Evolutionary conservation across 2,797 vertebrate genomes (phyloP).

Genomic region (Gallinago solitaria): DNA sequence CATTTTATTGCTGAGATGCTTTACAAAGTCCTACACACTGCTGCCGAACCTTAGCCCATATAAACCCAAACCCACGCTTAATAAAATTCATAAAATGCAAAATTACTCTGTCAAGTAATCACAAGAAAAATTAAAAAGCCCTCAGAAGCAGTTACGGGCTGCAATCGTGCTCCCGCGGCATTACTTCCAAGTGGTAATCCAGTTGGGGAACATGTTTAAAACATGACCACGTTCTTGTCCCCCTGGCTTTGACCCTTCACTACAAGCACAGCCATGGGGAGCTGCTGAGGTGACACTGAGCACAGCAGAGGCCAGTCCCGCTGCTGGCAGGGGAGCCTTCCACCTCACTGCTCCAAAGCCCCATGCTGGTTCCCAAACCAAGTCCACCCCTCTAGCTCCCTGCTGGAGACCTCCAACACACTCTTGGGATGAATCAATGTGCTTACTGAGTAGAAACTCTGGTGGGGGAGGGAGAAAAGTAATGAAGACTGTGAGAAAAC

Average conservation of each 20-base stretch:
- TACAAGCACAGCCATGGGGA: rapidly evolving
- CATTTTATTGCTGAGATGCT: neutral
- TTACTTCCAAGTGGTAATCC: neutral
- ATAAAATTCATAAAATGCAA: neutral
- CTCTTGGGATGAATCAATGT: neutral
- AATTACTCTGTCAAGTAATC: neutral
- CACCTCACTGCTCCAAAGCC: neutral
- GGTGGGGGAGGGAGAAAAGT: neutral
- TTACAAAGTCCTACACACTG: neutral
- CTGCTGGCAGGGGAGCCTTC: neutral
- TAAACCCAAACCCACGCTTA: neutral
- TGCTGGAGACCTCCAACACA: neutral
- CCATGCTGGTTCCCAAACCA: neutral
- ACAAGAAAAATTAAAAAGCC: neutral
- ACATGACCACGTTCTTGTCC: neutral
- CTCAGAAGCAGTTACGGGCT: neutral
- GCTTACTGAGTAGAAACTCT: neutral
- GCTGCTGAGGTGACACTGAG: neutral
- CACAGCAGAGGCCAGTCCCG: neutral
- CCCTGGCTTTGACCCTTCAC: neutral
- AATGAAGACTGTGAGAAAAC: neutral
- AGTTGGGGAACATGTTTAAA: neutral
- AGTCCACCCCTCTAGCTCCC: neutral
- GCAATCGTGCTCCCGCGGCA: neutral
- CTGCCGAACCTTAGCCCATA: neutral